Evolutionary conservation across 2,113 vertebrate species (phyloP).

Genomic region (Sinocyclocheilus anophthalmus): DNA sequence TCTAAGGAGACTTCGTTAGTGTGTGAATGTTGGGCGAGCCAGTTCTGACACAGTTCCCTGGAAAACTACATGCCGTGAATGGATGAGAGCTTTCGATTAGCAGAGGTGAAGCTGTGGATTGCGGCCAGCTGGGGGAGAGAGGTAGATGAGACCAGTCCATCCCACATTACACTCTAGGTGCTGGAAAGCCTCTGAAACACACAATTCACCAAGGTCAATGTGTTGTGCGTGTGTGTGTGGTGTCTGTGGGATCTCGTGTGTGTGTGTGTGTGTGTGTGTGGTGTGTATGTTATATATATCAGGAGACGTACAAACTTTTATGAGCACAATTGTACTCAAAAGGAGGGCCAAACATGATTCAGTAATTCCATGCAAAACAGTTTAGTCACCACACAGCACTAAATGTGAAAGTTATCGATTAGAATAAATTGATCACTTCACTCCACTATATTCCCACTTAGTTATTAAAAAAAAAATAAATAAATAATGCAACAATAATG

Average conservation of each 20-base stretch:
- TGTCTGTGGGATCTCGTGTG: neutral
- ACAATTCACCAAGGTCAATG: neutral
- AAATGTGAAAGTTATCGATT: too few relatives aligned
- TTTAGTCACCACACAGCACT: neutral
- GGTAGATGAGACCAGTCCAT: conserved; percentile 33
- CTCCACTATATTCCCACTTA: too few relatives aligned
- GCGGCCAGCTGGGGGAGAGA: conserved; percentile 41
- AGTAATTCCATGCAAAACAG: neutral
- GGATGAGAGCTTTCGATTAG: conserved; percentile 53
- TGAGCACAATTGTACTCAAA: neutral
- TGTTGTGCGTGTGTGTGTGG: too few relatives aligned
- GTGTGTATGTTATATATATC: neutral
- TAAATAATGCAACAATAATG: neutral
- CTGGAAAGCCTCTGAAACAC: neutral
- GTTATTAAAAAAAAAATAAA: neutral
- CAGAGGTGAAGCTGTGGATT: conserved; percentile 57
- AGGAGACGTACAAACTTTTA: neutral
- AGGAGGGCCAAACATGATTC: neutral
- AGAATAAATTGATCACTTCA: too few relatives aligned
- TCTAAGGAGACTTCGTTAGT: neutral
- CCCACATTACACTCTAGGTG: conserved; percentile 54
- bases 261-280: neutral
- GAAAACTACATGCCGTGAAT: conserved; percentile 35
- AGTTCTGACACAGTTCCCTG: conserved; percentile 54
- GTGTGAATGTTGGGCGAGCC: conserved; percentile 13